Conservation (phyloP, 2,113 vertebrate genomes). For the Syrmaticus mikado region DNA sequence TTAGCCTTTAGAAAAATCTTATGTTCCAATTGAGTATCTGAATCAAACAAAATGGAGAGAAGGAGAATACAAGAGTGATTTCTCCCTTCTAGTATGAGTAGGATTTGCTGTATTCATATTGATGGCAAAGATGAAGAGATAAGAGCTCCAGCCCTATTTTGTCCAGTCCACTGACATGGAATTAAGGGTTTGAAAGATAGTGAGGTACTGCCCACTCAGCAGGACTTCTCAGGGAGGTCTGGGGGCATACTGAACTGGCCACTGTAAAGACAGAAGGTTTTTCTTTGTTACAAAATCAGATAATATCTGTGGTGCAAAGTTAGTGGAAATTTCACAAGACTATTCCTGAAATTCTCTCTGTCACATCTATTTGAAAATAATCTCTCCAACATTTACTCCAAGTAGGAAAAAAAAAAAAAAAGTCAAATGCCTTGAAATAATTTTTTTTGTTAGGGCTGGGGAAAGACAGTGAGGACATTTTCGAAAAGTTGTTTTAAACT, state of each 20-base stretch:
- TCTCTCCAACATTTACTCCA: background rate
- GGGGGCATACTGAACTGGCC: background rate
- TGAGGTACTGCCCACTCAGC: background rate
- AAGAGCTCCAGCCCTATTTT: background rate
- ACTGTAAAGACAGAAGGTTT: background rate
- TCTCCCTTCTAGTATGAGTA: background rate
- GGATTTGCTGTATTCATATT: background rate
- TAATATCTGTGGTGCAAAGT: background rate
- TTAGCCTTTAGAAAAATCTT: background rate
- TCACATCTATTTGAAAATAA: background rate
- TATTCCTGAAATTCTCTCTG: background rate
- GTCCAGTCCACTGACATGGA: background rate
- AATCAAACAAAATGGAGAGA: background rate
- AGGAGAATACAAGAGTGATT: background rate
- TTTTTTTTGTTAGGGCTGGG: background rate
- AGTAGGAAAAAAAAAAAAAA: background rate
- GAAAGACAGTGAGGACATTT: background rate
- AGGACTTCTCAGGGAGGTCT: background rate
- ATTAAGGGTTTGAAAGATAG: background rate
- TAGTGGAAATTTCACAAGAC: background rate
- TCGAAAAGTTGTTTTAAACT: background rate
- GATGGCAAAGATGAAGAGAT: background rate
- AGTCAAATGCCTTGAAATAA: background rate
- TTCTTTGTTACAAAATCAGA: background rate
- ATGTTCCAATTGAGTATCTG: background rate